Base-by-base conservation (phyloP, 2,113 vertebrate genomes). In the Chrysemys picta region DNA sequence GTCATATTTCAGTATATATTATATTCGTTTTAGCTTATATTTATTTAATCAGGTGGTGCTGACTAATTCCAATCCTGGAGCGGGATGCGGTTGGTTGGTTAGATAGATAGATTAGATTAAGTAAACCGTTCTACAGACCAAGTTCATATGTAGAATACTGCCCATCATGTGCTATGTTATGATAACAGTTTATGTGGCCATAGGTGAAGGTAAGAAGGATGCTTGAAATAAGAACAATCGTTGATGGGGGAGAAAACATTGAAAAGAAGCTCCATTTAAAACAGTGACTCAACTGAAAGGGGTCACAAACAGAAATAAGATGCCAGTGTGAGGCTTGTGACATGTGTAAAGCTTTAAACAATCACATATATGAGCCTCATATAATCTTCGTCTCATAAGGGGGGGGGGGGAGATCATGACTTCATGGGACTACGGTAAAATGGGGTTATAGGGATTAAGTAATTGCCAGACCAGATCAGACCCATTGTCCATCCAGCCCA, bases 21-120 rank as follows among this genome's bases (percentile, higher is more conserved):
- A 75, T 42, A n/a, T 75, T 75, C 45, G 72, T 10, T 75, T 42
- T 42, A 75, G 65, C 94, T 95, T 97, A 92, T 95, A 96, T 97
- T 93, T 95, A 95, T 96, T 94, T 89, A 92, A 65, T 94, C 25
- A 84, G 94, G 91, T 90, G 84, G 92, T 92, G 93, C 88, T 97
- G 94, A 97, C 95, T 93, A 95, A 85, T 85, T 89, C 69, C 45
- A 94, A 95, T 80, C 91, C 85, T 89, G 89, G 93, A 93, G 81
- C 84, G 83, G 80, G 89, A 89, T 95, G 57, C 87, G 50, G 95
- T 83, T 31, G 27, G 10, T 62, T 12, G 75, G 45, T 17, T 91
- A 57, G 89, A 6, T 31, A 4, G 42, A 42, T 6, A 52, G 82
- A 54, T 84, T 29, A 54, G 19, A 53, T 53, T 53, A 53, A 0